Conservation (phyloP, 2,113 vertebrate genomes). For the Cynocephalus volans region DNA sequence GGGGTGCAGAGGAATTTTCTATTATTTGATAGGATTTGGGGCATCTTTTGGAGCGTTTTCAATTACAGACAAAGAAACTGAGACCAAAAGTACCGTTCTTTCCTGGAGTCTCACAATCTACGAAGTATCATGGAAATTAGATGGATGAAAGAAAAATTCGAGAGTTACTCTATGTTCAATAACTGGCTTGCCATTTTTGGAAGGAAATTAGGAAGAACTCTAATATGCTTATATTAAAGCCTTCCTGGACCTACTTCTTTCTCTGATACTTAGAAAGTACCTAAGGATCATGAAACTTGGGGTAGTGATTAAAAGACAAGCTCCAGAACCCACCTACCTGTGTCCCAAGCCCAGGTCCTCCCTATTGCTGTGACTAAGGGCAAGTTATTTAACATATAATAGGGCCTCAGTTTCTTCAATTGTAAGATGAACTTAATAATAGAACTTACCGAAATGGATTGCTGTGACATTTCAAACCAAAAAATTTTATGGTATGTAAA, state of each 20-base stretch:
- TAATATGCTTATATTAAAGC: background rate
- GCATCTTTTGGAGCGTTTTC: background rate
- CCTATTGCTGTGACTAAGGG: background rate
- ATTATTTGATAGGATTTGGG: background rate
- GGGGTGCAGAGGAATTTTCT: background rate
- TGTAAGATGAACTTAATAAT: background rate
- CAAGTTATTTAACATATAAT: background rate
- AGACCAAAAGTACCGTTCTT: background rate
- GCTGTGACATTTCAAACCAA: background rate
- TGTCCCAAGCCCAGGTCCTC: background rate
- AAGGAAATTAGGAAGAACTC: background rate
- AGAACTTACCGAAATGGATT: background rate
- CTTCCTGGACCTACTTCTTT: background rate
- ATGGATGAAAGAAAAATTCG: background rate
- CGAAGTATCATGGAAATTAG: background rate
- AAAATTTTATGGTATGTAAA: background rate
- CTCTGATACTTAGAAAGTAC: background rate
- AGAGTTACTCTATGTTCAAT: background rate
- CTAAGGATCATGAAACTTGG: background rate
- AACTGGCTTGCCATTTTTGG: background rate
- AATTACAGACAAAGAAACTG: constrained; percentile 19
- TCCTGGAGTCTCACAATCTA: background rate
- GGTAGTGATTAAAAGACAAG: background rate
- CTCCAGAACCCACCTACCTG: background rate
- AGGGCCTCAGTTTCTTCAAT: background rate